Conservation (phyloP, 2,797 vertebrate genomes). For the Numenius phaeopus region DNA sequence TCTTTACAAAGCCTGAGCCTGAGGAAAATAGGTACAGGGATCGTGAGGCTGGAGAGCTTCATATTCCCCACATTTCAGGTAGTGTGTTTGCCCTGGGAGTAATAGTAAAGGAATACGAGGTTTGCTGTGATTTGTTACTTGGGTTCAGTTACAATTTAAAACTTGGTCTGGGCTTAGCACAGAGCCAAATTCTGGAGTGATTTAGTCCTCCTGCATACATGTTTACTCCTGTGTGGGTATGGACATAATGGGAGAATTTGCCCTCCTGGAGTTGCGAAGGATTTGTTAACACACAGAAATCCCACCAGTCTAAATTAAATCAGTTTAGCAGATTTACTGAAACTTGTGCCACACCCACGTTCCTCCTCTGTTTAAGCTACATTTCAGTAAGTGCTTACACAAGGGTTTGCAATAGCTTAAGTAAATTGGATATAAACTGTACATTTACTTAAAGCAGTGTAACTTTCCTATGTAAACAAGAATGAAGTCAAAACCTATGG, state of each 20-base stretch:
- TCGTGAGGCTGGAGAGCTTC: not conserved
- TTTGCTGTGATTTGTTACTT: not conserved
- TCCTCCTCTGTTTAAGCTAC: not conserved
- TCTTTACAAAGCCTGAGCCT: constrained; percentile 5
- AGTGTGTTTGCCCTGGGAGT: not conserved
- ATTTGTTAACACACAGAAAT: not conserved
- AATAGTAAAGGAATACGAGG: not conserved
- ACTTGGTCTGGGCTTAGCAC: not conserved
- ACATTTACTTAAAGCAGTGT: constrained; percentile 22
- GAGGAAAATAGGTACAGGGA: not conserved
- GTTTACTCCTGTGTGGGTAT: not conserved
- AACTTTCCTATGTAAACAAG: constrained; percentile 27
- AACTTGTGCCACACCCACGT: not conserved
- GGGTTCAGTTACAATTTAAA: not conserved
- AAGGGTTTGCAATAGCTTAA: constrained; percentile 25
- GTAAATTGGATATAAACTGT: constrained; percentile 16
- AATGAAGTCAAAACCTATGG: not conserved
- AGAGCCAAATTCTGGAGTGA: not conserved
- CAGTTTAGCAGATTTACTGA: constrained; percentile 24
- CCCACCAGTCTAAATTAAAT: not conserved
- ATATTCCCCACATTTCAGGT: not conserved
- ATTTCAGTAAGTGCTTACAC: constrained; percentile 25
- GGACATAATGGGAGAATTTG: not conserved
- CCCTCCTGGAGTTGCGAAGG: not conserved
- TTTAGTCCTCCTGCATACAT: not conserved